Evolutionary conservation across 2,888 invertebrate species (phyloP).

Genomic region (Megamerina dolium): DNA sequence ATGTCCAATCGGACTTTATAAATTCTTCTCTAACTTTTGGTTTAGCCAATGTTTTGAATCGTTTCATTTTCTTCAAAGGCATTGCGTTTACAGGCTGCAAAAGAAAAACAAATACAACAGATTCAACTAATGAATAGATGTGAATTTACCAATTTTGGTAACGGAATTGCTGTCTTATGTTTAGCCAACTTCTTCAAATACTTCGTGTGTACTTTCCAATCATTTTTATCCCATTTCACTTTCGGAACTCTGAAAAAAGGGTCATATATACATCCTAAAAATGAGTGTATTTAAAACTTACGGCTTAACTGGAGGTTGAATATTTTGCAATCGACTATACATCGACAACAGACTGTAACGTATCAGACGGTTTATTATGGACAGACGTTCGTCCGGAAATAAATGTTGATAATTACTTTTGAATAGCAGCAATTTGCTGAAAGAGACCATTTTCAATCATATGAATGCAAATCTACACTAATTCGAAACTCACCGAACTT

Average conservation of each 20-base stretch:
- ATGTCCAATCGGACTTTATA: conserved; percentile 3
- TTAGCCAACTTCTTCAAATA: conserved; percentile 32
- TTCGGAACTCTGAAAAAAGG: conserved; percentile 22
- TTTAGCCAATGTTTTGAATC: conserved; percentile 1
- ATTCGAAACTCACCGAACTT: conserved; percentile 22
- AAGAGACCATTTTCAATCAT: background rate
- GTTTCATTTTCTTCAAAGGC: conserved; percentile 6
- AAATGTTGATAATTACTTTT: conserved; percentile 14
- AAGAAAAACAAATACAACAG: too few relatives aligned
- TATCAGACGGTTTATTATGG: conserved; percentile 35
- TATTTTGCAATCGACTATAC: conserved; percentile 41
- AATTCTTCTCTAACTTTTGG: conserved; percentile 3
- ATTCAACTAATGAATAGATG: too few relatives aligned
- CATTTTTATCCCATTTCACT: conserved; percentile 27
- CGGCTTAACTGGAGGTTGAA: conserved; percentile 31
- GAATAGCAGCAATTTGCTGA: conserved; percentile 20
- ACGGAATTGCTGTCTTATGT: conserved; percentile 29
- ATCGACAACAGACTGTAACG: conserved; percentile 39
- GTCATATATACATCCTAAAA: background rate
- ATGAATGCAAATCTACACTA: background rate
- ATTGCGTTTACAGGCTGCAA: conserved; percentile 5
- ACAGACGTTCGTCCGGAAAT: conserved; percentile 18
- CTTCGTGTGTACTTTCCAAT: conserved; percentile 30
- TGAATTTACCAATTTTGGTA: conserved; percentile 27
- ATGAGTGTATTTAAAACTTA: conserved; percentile 15